These are phyloP conservation scores for Philantomba maxwellii DNA, from an alignment of 2,113 vertebrate genomes.

Conservation along the genomic window DNA sequence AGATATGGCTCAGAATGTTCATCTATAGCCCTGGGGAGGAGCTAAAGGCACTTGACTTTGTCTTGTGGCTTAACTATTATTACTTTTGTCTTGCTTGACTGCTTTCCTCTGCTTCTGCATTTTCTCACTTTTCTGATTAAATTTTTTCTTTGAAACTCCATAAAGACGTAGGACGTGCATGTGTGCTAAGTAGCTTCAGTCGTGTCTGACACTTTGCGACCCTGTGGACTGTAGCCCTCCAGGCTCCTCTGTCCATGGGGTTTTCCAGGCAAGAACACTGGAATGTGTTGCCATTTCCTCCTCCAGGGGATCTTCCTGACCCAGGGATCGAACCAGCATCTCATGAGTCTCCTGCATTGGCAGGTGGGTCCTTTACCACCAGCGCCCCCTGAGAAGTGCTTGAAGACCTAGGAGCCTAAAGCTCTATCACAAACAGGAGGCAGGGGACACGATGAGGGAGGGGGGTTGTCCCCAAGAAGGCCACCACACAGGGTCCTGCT, in stretches of 20 bases:
- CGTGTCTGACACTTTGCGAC: accelerated
- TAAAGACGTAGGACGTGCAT: neutral
- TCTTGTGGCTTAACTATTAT: neutral
- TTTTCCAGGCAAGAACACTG: neutral
- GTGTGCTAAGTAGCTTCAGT: neutral
- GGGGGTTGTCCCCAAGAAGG: neutral
- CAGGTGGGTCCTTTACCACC: neutral
- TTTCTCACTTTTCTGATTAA: neutral
- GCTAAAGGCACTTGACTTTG: neutral
- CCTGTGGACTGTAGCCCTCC: neutral
- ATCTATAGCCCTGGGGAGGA: neutral
- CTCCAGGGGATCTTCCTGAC: neutral
- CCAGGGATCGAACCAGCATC: neutral
- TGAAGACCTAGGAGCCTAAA: neutral
- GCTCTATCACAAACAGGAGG: neutral
- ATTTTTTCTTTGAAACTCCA: neutral
- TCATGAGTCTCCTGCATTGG: neutral
- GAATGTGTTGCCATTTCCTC: neutral
- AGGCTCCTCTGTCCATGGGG: neutral
- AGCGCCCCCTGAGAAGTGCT: neutral
- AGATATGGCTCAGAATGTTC: neutral
- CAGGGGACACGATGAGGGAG: neutral
- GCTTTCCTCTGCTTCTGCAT: neutral
- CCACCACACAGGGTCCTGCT: neutral
- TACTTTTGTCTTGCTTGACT: neutral